Conservation (phyloP, 2,888 invertebrate genomes). For the Tinea trinotella region DNA sequence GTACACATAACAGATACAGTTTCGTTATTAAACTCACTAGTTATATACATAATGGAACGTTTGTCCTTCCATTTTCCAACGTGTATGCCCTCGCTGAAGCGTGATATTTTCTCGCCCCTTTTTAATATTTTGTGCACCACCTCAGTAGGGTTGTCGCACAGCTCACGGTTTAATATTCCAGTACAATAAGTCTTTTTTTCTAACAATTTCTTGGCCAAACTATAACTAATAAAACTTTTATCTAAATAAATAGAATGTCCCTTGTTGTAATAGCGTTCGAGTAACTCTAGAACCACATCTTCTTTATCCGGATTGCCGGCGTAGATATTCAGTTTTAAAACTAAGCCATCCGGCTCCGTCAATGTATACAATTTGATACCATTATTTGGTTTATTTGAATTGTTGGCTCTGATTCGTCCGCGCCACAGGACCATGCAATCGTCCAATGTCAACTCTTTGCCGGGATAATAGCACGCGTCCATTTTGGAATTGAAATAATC, state of each 20-base stretch:
- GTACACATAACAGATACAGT: slow-evolving; percentile 25
- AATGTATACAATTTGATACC: slow-evolving; percentile 29
- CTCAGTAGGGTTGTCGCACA: slow-evolving; percentile 28
- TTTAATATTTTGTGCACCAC: slow-evolving; percentile 20
- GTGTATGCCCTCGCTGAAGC: slow-evolving; percentile 26
- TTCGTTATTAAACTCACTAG: slow-evolving; percentile 23
- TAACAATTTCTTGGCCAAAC: slow-evolving; percentile 30
- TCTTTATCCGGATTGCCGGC: slow-evolving; percentile 27
- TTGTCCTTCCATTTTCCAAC: slow-evolving; percentile 27
- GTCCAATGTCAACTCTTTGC: slow-evolving; percentile 26
- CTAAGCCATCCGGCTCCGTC: slow-evolving; percentile 33
- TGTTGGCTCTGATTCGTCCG: slow-evolving; percentile 31
- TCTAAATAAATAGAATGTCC: slow-evolving; percentile 33
- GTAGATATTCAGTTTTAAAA: slow-evolving; percentile 27
- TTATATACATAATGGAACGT: slow-evolving; percentile 24
- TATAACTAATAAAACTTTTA: slow-evolving; percentile 32
- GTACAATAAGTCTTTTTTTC: slow-evolving; percentile 37
- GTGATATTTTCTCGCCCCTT: slow-evolving; percentile 29
- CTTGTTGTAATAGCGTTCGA: slow-evolving; percentile 30
- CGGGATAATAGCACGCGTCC: slow-evolving; percentile 26
- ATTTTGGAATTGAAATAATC: slow-evolving; percentile 33
- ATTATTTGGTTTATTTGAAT: slow-evolving; percentile 25
- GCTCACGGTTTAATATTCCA: slow-evolving; percentile 33
- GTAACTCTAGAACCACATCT: slow-evolving; percentile 31
- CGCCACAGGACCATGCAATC: slow-evolving; percentile 36